Evolutionary conservation across 92 coral and sea anemone species (phyloP).

Genomic region (Phenganax marumi): DNA sequence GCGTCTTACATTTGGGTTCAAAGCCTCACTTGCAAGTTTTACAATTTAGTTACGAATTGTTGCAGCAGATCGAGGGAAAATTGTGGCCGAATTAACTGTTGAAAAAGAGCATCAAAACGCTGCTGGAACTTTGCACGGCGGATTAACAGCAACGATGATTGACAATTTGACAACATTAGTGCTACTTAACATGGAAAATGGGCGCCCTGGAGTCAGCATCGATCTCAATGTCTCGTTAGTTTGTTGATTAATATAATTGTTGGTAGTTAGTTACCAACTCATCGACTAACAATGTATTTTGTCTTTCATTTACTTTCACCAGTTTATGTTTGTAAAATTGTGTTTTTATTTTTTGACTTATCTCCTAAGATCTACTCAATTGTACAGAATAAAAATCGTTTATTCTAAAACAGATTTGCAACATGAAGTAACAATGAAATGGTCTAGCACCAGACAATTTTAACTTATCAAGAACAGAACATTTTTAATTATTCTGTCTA

Average conservation of each 20-base stretch:
- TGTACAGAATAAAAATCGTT: neutral
- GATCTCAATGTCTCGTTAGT: constrained; percentile 74
- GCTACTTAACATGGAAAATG: constrained; percentile 49
- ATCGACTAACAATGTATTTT: too few species aligned
- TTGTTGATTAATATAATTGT: neutral
- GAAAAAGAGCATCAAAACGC: constrained; percentile 71
- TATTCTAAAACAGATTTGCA: too few species aligned
- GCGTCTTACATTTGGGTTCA: too few species aligned
- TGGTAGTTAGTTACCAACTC: too few species aligned
- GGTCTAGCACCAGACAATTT: too few species aligned
- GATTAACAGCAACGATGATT: constrained; percentile 78
- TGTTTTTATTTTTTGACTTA: neutral
- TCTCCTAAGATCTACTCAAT: neutral
- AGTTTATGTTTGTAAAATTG: too few species aligned
- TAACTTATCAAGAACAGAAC: too few species aligned
- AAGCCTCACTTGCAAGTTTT: neutral
- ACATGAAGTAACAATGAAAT: too few species aligned
- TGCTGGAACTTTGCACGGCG: constrained; percentile 79
- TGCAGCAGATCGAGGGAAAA: constrained; percentile 70
- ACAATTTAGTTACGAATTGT: constrained; percentile 62
- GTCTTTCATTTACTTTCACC: too few species aligned
- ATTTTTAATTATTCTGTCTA: neutral
- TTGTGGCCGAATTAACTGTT: constrained; percentile 67
- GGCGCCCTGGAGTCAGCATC: constrained; percentile 72
- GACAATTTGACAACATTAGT: constrained; percentile 71